Evolutionary conservation across 2,797 vertebrate species (phyloP), one percentile per base, ranked within the genome.

Genomic region (Eupleurogrammus muticus): DNA sequence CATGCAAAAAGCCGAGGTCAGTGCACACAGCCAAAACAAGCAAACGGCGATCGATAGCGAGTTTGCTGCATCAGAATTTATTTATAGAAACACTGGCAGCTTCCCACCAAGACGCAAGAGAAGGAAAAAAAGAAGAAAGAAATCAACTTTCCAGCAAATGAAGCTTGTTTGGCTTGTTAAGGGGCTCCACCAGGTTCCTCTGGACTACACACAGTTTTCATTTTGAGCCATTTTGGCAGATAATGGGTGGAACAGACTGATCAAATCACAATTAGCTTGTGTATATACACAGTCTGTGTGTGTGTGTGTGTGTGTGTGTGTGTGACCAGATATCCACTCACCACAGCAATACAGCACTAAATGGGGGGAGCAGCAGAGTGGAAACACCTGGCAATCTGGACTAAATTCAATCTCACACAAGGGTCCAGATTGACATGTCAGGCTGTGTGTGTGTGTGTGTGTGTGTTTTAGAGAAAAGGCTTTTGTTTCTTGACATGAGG

Each of bases 61-160:
- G 60, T 86, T 80, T 83, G 76, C 84, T 67, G 83, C 82, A 81
- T 83, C 73, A 71, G 35, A 71, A 67, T 80, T 21, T 92, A 89
- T 90, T 90, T 85, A 83, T 84, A 88, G 89, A 73, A 87, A 81
- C 75, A 70, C 61, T 40, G 59, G 79, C 70, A 63, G 69, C 64
- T 71, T 55, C 70, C 63, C 67, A 32, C 56, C 66, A 67, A 81
- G 81, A 83, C 54, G 9, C 59, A 46, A 50, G 56, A 64, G 47
- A 21, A 72, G 50, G 42, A 53, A 49, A 62, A 53, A 60, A 72
- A 70, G 6, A 28, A 28, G 6, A 3, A 28, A 28, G 6, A 28
- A 28, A 28, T 3, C 28, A 28, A 60, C 17, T 19, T 66, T 54
- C 76, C 67, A 32, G 56, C 5, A 1, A 59, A 47, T 38, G 63